Conservation (phyloP, 2,888 invertebrate genomes). For the Acanthopleura granulata region DNA sequence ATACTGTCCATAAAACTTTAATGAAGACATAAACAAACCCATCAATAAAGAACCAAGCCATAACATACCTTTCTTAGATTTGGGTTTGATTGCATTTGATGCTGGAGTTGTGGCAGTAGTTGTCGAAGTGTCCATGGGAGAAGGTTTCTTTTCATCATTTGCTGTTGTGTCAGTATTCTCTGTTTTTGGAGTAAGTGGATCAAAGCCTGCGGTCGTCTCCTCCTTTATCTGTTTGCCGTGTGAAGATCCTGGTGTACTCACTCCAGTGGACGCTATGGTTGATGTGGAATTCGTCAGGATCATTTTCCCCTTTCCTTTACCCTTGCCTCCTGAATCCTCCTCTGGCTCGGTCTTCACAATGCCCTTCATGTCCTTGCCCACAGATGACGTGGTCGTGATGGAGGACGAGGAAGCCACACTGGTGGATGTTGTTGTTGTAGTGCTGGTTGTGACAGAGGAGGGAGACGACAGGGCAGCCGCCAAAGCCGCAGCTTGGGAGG, state of each 20-base stretch:
- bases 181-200: constrained; percentile 1
- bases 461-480: constrained; percentile 36
- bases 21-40: no score
- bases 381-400: neutral
- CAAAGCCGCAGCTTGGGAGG: constrained; percentile 31
- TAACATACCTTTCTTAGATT: constrained; percentile 10
- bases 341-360: neutral
- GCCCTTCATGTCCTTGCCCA: constrained; percentile 13
- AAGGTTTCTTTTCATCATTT: constrained; percentile 18
- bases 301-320: constrained; percentile 17
- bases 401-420: constrained; percentile 21
- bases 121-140: constrained; percentile 3
- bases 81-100: constrained; percentile 13
- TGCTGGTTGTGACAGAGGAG: constrained; percentile 37
- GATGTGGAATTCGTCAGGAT: constrained; percentile 8
- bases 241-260: constrained; percentile 1
- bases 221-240: constrained; percentile 30
- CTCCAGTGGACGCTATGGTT: constrained; percentile 6
- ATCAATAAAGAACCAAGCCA: no score
- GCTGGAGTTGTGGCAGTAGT: neutral
- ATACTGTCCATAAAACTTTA: no score
- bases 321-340: constrained; percentile 1
- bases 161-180: neutral
- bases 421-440: constrained; percentile 29
- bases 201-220: constrained; percentile 27